These are phyloP conservation scores for Halcyon malimbica DNA, from an alignment of 2,113 vertebrate species.

Conservation along the genomic window DNA sequence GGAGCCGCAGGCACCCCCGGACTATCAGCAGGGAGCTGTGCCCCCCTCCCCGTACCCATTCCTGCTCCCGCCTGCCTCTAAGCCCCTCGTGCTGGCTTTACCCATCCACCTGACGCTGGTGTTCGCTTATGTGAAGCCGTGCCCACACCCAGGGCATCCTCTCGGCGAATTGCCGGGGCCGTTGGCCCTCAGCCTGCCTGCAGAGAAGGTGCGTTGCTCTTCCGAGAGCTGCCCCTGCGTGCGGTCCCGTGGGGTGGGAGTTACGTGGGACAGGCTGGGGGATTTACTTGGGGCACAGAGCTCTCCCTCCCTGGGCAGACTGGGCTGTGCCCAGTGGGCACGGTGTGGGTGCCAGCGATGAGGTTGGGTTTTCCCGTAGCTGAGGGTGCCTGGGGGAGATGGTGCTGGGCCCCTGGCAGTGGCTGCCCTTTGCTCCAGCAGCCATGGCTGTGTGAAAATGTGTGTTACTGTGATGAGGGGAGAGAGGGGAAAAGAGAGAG, in stretches of 20 bases:
- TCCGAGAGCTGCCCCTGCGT: not conserved
- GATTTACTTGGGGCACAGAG: not conserved
- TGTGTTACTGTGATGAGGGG: not conserved
- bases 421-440: not conserved
- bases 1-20: not conserved
- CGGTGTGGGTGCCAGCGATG: fast-evolving
- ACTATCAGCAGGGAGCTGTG: not conserved
- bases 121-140: not conserved
- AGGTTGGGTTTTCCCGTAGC: not conserved
- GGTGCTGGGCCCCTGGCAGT: not conserved
- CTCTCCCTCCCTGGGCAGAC: not conserved
- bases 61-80: not conserved
- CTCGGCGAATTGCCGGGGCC: not conserved
- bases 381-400: fast-evolving
- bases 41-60: not conserved
- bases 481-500: not conserved
- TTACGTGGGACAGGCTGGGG: not conserved
- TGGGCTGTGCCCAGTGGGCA: not conserved
- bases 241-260: not conserved
- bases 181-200: not conserved
- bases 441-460: not conserved
- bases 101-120: not conserved
- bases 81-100: not conserved
- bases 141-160: not conserved
- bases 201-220: not conserved